Conservation (phyloP, 30 jellyfish, hydroid and myxozoan genomes). For the Haliclystus octoradiatus region DNA sequence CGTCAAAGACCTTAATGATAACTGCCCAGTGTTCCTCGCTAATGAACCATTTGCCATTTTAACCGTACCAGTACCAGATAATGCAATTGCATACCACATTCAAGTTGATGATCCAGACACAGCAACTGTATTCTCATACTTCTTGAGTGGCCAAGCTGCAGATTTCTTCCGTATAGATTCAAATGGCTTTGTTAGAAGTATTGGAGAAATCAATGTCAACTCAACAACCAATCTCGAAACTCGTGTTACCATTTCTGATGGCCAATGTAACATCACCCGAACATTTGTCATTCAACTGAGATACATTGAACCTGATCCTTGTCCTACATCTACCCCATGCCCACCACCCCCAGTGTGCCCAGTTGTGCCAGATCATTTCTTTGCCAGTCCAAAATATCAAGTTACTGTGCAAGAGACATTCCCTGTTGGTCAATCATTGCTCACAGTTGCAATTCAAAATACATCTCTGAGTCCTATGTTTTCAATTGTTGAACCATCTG, state of each 20-base stretch:
- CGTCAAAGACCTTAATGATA: conserved; percentile 62
- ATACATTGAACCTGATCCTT: too few relatives aligned
- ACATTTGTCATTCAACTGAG: conserved; percentile 9
- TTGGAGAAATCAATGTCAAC: conserved; percentile 17
- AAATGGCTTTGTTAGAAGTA: conserved; percentile 57
- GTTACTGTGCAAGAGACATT: conserved; percentile 30
- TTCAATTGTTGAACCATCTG: conserved; percentile 41
- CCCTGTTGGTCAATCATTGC: conserved; percentile 14
- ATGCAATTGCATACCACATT: conserved; percentile 25
- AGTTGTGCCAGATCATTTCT: not conserved
- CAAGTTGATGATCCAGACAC: conserved; percentile 38
- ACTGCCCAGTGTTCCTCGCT: conserved; percentile 42
- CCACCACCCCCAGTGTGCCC: not conserved
- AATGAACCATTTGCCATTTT: conserved; percentile 22
- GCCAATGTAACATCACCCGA: conserved; percentile 16
- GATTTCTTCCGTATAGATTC: conserved; percentile 45
- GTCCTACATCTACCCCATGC: not conserved
- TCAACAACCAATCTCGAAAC: conserved; percentile 9
- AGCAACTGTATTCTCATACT: not conserved
- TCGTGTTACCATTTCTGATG: conserved; percentile 42
- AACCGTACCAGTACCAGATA: conserved; percentile 43
- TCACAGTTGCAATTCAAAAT: conserved; percentile 21
- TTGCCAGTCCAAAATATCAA: not conserved
- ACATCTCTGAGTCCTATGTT: conserved; percentile 11
- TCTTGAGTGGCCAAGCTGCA: conserved; percentile 36